A percentile compares a stretch with the other conserved stretches of the same genome.
Evolutionary conservation across 2,888 invertebrate genomes (phyloP).

Genomic region (Gymnocheta viridis): DNA sequence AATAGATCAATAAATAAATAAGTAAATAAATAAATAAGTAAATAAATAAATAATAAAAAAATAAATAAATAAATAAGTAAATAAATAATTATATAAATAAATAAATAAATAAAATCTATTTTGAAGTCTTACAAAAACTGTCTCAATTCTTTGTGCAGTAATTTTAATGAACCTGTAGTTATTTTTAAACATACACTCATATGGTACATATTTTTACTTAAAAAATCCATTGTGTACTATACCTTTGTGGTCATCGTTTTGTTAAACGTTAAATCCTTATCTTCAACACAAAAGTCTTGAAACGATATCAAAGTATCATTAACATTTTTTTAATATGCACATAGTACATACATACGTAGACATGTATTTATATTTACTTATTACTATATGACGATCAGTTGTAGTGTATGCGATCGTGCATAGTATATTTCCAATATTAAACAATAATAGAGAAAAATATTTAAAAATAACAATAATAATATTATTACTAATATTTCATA

Average conservation of each 20-base stretch:
- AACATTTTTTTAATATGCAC: neutral
- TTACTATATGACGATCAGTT: slow-evolving; percentile 19
- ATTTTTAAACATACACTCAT: neutral
- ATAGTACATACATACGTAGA: neutral
- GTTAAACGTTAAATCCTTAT: slow-evolving; percentile 27
- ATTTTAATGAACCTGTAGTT: neutral
- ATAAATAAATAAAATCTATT: too few species aligned
- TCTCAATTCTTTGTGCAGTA: too few species aligned
- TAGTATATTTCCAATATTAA: slow-evolving; percentile 2
- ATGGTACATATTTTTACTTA: too few species aligned
- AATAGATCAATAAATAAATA: too few species aligned
- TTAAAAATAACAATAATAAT: slow-evolving; percentile 11
- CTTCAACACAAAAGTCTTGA: slow-evolving; percentile 15
- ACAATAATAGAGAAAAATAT: neutral
- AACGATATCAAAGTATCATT: slow-evolving; percentile 5
- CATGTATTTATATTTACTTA: neutral
- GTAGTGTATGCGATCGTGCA: neutral
- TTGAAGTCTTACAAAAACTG: too few species aligned
- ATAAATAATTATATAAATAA: too few species aligned
- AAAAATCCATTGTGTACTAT: neutral
- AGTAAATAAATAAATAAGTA: too few species aligned
- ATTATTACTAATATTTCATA: slow-evolving; percentile 57
- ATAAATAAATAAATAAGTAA: too few species aligned
- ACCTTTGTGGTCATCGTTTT: slow-evolving; percentile 31
- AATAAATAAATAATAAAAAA: too few species aligned